phyloP scores from a whole-genome alignment of 2,797 vertebrate genomes.

The Oreonectes daqikongensis region DNA sequence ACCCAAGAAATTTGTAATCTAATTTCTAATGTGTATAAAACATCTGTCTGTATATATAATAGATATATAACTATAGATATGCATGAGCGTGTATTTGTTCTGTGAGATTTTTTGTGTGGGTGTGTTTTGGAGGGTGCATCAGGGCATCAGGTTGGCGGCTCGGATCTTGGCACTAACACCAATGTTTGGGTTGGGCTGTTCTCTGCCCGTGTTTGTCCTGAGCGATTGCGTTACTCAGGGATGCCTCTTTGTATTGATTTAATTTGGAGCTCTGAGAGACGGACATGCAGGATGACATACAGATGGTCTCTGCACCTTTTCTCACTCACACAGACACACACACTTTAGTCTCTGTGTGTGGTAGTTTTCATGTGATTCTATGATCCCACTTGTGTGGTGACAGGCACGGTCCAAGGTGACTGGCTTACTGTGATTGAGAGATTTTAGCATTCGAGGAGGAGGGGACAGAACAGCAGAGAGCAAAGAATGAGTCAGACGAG shows the following conservation, averaged over 20 bases:
- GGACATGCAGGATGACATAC: constrained; percentile 51
- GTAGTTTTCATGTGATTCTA: constrained; percentile 9
- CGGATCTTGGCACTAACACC: constrained; percentile 19
- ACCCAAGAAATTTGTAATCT: too few relatives aligned
- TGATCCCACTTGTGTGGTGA: constrained; percentile 38
- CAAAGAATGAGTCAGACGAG: constrained; percentile 53
- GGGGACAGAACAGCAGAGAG: constrained; percentile 4
- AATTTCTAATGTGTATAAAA: too few relatives aligned
- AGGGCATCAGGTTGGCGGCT: constrained; percentile 17
- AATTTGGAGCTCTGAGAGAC: constrained; percentile 38
- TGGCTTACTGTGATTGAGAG: constrained; percentile 49
- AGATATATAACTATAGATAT: not conserved
- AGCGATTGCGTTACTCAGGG: constrained; percentile 52
- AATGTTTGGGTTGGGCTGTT: constrained; percentile 27
- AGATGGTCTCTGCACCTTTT: constrained; percentile 23
- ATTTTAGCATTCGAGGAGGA: constrained; percentile 29
- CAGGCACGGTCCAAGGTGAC: constrained; percentile 49
- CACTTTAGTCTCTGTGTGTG: constrained; percentile 13
- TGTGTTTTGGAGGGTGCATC: constrained; percentile 15
- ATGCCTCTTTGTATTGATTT: constrained; percentile 61
- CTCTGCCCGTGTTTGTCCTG: constrained; percentile 27
- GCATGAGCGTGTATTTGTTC: not conserved
- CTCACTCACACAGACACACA: constrained; percentile 10
- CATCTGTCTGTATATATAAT: too few relatives aligned
- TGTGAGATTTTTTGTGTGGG: constrained; percentile 13